Percentiles rank a stretch among this genome's conserved stretches.
phyloP scores from a whole-genome alignment of 2,888 invertebrate genomes.

The Vanessa cardui region DNA sequence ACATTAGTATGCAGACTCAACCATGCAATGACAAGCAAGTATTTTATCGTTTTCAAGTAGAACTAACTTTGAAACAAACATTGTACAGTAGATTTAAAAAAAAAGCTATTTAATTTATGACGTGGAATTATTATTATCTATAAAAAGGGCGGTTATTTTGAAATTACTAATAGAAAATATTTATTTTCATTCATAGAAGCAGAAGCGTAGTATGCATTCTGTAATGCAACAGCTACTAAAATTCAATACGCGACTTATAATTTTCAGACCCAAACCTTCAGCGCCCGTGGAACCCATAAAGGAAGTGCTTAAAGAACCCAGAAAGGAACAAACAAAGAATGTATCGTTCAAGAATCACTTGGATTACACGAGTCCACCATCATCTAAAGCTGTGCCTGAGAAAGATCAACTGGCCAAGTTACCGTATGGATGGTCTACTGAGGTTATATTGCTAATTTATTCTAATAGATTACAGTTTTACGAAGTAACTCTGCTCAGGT shows the following conservation, averaged over 20 bases:
- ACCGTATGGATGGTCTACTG: conserved; percentile 75
- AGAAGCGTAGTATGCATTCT: too few species aligned
- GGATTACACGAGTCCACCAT: conserved; percentile 75
- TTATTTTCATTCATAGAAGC: too few species aligned
- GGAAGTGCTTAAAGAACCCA: conserved; percentile 62
- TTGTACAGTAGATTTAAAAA: too few species aligned
- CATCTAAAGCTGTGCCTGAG: conserved; percentile 73
- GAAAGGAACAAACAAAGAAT: conserved; percentile 77
- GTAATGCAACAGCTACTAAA: too few species aligned
- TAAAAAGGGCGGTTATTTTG: too few species aligned
- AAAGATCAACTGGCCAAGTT: conserved; percentile 78
- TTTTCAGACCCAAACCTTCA: conserved; percentile 62
- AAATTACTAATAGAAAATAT: too few species aligned
- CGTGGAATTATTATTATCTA: too few species aligned
- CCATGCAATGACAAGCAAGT: conserved; percentile 58
- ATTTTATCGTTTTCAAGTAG: not conserved
- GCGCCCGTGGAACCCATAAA: conserved; percentile 70
- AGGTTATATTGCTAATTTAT: conserved; percentile 47
- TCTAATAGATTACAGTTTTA: too few species aligned
- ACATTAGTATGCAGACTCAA: conserved; percentile 64
- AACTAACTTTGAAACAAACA: too few species aligned
- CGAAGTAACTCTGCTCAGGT: too few species aligned
- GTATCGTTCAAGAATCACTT: conserved; percentile 80
- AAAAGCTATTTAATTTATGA: too few species aligned
- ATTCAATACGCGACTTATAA: not conserved